phyloP scores from a whole-genome alignment of 2,113 vertebrate species.

The Engystomops pustulosus region DNA sequence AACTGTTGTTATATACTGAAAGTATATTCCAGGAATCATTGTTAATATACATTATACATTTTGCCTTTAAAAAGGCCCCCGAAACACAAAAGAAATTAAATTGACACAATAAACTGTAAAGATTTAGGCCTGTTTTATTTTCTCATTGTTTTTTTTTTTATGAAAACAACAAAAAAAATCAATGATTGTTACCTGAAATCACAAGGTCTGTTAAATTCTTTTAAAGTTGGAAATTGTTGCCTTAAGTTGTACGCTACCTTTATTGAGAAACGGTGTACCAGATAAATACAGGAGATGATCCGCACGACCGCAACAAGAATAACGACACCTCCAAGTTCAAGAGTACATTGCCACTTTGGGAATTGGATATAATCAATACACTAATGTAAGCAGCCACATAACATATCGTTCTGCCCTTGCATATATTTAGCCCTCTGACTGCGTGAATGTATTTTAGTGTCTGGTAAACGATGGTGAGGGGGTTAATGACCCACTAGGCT shows the following conservation, averaged over 20 bases:
- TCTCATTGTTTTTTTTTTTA: slow-evolving; percentile 70
- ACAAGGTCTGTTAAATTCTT: not conserved
- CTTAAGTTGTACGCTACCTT: not conserved
- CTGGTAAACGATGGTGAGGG: slow-evolving; percentile 7
- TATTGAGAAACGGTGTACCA: not conserved
- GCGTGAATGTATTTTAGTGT: not conserved
- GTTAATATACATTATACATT: slow-evolving; percentile 72
- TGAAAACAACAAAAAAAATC: slow-evolving; percentile 1
- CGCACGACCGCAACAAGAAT: slow-evolving; percentile 33
- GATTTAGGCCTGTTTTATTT: slow-evolving; percentile 76
- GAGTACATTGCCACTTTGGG: slow-evolving; percentile 41
- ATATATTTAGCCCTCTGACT: slow-evolving; percentile 18
- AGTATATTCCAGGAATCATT: slow-evolving; percentile 65
- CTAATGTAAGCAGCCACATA: slow-evolving; percentile 28
- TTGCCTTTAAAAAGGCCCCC: slow-evolving; percentile 71
- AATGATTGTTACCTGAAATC: slow-evolving; percentile 15
- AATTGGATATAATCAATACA: slow-evolving; percentile 46
- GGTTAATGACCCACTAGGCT: slow-evolving; percentile 45
- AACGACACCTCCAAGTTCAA: slow-evolving; percentile 40
- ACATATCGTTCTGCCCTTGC: slow-evolving; percentile 40
- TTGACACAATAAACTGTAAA: slow-evolving; percentile 83
- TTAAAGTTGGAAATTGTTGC: slow-evolving; percentile 13
- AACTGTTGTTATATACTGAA: slow-evolving; percentile 53
- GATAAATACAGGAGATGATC: slow-evolving; percentile 37
- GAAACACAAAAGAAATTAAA: slow-evolving; percentile 68